Base-by-base conservation (phyloP, 2,888 invertebrate species). In the Ypsolopha sequella region DNA sequence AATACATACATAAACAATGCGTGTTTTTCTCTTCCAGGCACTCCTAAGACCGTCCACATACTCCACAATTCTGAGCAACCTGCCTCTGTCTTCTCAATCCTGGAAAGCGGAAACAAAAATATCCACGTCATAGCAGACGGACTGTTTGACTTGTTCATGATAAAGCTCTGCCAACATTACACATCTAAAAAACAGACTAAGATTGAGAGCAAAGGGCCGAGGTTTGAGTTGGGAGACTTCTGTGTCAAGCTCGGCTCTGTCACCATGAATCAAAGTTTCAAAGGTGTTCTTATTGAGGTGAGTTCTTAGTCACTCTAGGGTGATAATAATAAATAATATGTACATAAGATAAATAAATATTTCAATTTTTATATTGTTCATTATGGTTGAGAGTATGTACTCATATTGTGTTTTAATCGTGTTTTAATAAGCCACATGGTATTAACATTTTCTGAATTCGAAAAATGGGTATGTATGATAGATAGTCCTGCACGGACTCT, bases 1-100 rank as follows among this genome's bases (percentile, higher is more conserved):
- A 9, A 1, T n/a, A n/a, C n/a, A n/a, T n/a, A n/a, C n/a, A n/a
- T 46, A 11, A 9, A 9, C 35, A 46, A 46, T 9, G 33, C 7
- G 8, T 8, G 24, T 46, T 34, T 33, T 24, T 11, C 56, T 53
- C 58, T 68, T 65, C 10, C 76, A 91, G 95, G 93, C 6, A 89
- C 91, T 47, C 92, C 93, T 54, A 91, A 94, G 64, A 93, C 94
- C 0, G 93, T 97, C 0, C 96, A 97, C 76, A 93, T 98, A n/a
- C 88, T 98, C 7, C 97, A 98, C 80, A 96, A 98, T 76, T 97
- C 96, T 0, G 98, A 98, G 70, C 95, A 96, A 68, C 98, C 98
- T 0, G 97, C 96, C 0, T 95, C 97, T 0, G 96, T 96, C 2
- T 98, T 97, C 80, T 94, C 97, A 7, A 91, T 97, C 35, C 86